Evolutionary conservation across 2,113 vertebrate species (phyloP), one percentile per base, ranked within the genome.

Genomic region (Promerops cafer): DNA sequence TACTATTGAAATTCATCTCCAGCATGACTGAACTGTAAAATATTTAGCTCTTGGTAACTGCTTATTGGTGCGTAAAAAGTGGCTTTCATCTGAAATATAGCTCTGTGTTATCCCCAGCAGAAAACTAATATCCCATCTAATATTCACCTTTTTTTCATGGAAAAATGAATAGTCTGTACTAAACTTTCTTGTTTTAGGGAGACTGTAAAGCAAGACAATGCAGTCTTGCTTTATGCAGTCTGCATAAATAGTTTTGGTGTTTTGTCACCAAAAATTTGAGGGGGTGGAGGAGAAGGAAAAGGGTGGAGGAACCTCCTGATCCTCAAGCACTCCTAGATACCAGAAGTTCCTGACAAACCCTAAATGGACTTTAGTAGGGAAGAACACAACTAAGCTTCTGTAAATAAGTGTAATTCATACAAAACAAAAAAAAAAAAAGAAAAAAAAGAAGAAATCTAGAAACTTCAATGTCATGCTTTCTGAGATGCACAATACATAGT

Each of bases 261-360:
- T 94, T 61, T 83, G 42, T 88, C 79, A 80, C 66, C 30, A 83
- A 83, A 96, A 93, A 65, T 61, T 63, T 80, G 86, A 94, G 64
- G 54, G 63, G 33, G 20, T 88, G 45, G 45, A 53, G 15, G 8
- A 90, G 31, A 77, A 88, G 15, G 18, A 66, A 57, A 92, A 77
- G 54, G 50, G 63, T 70, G 50, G 83, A 83, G 42, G 14, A 26
- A 44, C 11, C 45, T 86, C 31, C 64, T 69, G 75, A 79, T 85
- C 26, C 23, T 65, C 2, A 3, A 70, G 16, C n/a, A 50, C 45
- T 89, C 45, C 66, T 70, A 65, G 71, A 26, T 66, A 84, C 35
- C 64, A 63, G 18, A 76, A 72, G 45, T 14, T 93, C 54, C 59
- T 65, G 47, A 93, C 16, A 83, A 83, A 53, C 20, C 19, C 40